Evolutionary conservation across 2,797 vertebrate species (phyloP).

Genomic region (Hafferia zeledoni): DNA sequence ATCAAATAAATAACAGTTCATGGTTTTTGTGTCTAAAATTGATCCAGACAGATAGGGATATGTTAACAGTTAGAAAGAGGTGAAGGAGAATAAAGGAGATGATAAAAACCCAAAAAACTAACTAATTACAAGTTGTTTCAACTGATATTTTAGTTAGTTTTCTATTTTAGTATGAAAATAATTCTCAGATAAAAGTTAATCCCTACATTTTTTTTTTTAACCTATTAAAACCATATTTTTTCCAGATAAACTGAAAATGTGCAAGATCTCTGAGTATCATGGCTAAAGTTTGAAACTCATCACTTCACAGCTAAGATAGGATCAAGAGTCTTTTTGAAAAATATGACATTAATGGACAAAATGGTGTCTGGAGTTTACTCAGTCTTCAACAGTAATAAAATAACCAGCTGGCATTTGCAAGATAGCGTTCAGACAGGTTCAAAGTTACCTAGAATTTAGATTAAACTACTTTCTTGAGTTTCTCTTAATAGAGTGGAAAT

Average conservation of each 20-base stretch:
- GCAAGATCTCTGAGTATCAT: not conserved
- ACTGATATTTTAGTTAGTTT: not conserved
- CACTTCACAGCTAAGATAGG: not conserved
- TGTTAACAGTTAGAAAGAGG: not conserved
- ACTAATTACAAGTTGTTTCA: not conserved
- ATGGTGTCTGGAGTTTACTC: not conserved
- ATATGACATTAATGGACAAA: not conserved
- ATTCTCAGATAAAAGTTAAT: not conserved
- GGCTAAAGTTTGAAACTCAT: not conserved
- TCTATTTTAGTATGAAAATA: not conserved
- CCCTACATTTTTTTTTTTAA: not conserved
- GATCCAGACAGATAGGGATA: not conserved
- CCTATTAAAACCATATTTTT: not conserved
- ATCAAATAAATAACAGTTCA: not conserved
- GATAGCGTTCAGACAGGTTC: not conserved
- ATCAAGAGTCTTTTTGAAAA: not conserved
- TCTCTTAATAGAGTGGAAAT: not conserved
- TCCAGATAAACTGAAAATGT: not conserved
- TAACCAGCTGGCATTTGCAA: not conserved
- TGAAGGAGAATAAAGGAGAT: not conserved
- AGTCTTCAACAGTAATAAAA: not conserved
- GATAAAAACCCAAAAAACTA: not conserved
- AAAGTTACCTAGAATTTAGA: not conserved
- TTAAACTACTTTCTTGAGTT: not conserved
- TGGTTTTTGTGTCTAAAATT: not conserved